Base-by-base conservation (phyloP, 2,888 invertebrate genomes). In the Blastobasis adustella region DNA sequence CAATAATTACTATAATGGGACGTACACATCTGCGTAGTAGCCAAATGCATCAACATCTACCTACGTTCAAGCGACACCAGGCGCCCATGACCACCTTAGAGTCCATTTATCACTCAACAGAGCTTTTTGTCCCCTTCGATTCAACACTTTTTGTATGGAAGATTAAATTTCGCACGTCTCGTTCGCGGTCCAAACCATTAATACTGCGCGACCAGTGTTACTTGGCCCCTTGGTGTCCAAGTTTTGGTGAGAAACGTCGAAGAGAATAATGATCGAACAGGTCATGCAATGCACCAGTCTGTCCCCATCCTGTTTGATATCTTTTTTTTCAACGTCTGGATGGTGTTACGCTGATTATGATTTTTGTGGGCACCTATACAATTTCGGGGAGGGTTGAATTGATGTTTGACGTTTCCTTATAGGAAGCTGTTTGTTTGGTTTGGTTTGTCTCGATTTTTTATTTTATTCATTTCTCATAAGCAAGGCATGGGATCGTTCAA, bases 91-190 rank as follows among this genome's bases (percentile, higher is more conserved):
- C 23, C 23, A 23, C 23, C 23, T 23, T 23, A 23, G 23, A 23
- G 9, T 76, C 71, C 79, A 86, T 87, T 85, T 83, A 86, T 87
- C 87, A 87, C 79, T 65, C 69, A 58, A 57, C 52, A 57, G 58
- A 60, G 63, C 81, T 86, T 86, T 85, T 86, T 87, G 77, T 82
- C 73, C 72, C 66, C 63, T 63, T 75, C 82, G 74, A 82, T 86
- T 84, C 81, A 81, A 81, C 80, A 82, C 86, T 87, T 87, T 87
- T 86, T 87, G 85, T 72, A 71, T 63, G 72, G 71, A 73, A 87
- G 87, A 87, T 87, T 87, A 85, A 87, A 86, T 87, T 86, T 86
- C 81, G 71, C 73, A 64, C 77, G 79, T 76, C 79, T 76, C 78
- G 73, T 69, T 78, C 73, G 71, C 76, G 68, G 73, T 76, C 72